These are phyloP conservation scores for Protonibea diacanthus DNA, from an alignment of 2,797 vertebrate genomes.

Conservation along the genomic window DNA sequence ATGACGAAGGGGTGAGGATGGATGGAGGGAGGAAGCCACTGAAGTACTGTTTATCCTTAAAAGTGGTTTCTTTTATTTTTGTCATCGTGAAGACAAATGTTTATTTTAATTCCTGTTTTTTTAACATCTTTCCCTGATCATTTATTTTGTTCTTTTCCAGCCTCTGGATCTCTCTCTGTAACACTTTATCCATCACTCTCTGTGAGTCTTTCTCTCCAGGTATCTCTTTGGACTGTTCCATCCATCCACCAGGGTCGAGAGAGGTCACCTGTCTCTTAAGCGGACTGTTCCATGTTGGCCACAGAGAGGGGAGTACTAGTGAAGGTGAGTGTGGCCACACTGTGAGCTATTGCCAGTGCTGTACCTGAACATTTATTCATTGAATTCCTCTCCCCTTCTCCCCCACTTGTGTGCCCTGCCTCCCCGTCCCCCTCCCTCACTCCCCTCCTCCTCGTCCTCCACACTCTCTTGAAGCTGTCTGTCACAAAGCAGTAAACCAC, in stretches of 20 bases:
- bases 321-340: conserved; percentile 70
- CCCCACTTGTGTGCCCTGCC: conserved; percentile 48
- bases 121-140: not conserved
- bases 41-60: no score
- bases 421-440: conserved; percentile 51
- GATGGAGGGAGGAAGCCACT: not conserved
- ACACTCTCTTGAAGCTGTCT: conserved; percentile 90
- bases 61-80: not conserved
- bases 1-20: not conserved
- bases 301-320: conserved; percentile 45
- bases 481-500: conserved; percentile 98
- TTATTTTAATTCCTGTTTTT: not conserved
- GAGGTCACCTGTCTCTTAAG: conserved; percentile 10
- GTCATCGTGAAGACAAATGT: not conserved
- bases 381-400: conserved; percentile 52
- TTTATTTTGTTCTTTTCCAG: not conserved
- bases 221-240: conserved; percentile 26
- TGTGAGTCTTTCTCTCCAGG: conserved; percentile 16
- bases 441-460: conserved; percentile 77
- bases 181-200: not conserved
- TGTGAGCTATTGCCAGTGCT: conserved; percentile 74
- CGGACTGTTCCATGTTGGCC: conserved; percentile 22
- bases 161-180: not conserved
- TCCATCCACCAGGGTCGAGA: not conserved
- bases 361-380: conserved; percentile 66